These are phyloP conservation scores for Tethya wilhelma DNA, from an alignment of 37 sponge, comb jelly and placozoan genomes.

Conservation along the genomic window DNA sequence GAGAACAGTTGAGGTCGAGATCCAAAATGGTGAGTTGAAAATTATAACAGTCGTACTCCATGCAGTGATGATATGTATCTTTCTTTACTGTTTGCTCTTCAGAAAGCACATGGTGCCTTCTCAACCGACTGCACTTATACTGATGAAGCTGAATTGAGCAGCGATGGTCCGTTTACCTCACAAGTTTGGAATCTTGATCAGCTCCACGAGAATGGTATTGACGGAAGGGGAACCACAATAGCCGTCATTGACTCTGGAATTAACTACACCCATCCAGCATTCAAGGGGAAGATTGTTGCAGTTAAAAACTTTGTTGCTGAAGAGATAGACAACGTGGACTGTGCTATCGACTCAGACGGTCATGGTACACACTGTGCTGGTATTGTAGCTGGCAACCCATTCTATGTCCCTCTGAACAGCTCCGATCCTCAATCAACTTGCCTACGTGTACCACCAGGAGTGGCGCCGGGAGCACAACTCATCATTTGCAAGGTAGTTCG, in stretches of 20 bases:
- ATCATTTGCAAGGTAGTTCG: constrained; percentile 60
- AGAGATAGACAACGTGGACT: constrained; percentile 35
- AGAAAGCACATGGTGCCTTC: constrained; percentile 13
- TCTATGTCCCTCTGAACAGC: not conserved
- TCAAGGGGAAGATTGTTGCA: constrained; percentile 41
- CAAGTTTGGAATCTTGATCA: constrained; percentile 49
- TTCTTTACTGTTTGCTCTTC: not conserved
- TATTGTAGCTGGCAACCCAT: constrained; percentile 22
- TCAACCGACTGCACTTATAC: constrained; percentile 50
- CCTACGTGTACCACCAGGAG: constrained; percentile 31
- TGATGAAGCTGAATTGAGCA: constrained; percentile 13
- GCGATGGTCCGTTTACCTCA: constrained; percentile 39
- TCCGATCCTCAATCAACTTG: constrained; percentile 4
- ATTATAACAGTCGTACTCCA: not conserved
- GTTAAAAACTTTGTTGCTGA: constrained; percentile 35
- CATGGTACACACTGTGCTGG: constrained; percentile 68
- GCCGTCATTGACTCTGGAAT: constrained; percentile 67
- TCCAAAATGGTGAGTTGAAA: too few relatives aligned
- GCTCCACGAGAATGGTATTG: constrained; percentile 30
- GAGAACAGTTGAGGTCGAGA: too few relatives aligned
- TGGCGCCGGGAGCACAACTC: constrained; percentile 50
- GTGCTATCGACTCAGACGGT: constrained; percentile 47
- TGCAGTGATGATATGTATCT: not conserved
- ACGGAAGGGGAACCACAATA: constrained; percentile 37
- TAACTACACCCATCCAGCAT: constrained; percentile 37